A percentile compares a stretch with the other conserved stretches of the same genome.
Evolutionary conservation across 2,888 invertebrate species (phyloP).

Genomic region (Polia nebulosa): DNA sequence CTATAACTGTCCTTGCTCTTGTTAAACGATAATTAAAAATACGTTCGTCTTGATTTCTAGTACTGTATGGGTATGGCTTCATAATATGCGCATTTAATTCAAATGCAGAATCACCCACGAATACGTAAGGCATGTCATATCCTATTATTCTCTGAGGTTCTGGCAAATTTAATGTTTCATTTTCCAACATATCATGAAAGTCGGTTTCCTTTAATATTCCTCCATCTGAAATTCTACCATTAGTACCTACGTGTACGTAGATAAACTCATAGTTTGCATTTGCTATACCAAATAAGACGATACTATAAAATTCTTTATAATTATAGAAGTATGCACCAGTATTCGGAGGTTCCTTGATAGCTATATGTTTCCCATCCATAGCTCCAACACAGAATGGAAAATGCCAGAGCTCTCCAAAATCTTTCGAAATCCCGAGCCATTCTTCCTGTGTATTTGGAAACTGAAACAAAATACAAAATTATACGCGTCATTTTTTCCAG

Average conservation of each 20-base stretch:
- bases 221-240: not conserved
- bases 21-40: not conserved
- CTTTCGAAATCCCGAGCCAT: not conserved
- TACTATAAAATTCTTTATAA: not conserved
- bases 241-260: not conserved
- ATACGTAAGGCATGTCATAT: not conserved
- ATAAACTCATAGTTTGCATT: not conserved
- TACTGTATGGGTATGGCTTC: not conserved
- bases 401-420: not conserved
- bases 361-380: not conserved
- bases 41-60: not conserved
- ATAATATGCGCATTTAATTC: not conserved
- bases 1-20: not conserved
- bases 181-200: not conserved
- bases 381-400: not conserved
- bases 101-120: not conserved
- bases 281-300: not conserved
- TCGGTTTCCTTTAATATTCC: not conserved
- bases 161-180: not conserved
- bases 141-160: not conserved
- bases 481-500: too few relatives aligned
- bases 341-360: not conserved
- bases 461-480: too few relatives aligned
- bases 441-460: not conserved
- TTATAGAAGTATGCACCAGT: constrained; percentile 1